These are phyloP conservation scores for Drosophila ezoana DNA, from an alignment of 2,888 invertebrate species.

Conservation along the genomic window DNA sequence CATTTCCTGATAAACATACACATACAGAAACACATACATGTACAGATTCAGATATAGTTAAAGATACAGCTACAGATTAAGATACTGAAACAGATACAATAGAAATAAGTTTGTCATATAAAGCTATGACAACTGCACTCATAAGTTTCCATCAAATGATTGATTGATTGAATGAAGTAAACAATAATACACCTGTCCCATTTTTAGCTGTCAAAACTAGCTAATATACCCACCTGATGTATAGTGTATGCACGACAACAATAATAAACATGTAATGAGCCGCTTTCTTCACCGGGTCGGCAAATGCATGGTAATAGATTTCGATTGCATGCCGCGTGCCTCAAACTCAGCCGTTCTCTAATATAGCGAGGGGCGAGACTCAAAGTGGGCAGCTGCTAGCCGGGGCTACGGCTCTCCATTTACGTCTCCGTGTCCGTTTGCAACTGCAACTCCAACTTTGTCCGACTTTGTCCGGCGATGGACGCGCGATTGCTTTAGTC, in stretches of 20 bases:
- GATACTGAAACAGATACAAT: neutral
- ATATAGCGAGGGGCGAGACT: neutral
- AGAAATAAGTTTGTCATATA: no score
- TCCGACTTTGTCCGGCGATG: slow-evolving; percentile 34
- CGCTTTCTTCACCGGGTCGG: slow-evolving; percentile 73
- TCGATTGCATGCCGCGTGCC: slow-evolving; percentile 75
- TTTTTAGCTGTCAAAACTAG: neutral
- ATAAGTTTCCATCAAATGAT: neutral
- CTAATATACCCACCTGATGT: neutral
- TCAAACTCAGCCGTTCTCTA: slow-evolving; percentile 13
- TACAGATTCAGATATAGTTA: neutral
- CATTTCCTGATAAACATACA: neutral
- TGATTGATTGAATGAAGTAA: neutral
- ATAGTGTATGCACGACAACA: slow-evolving; percentile 42
- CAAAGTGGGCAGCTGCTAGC: slow-evolving; percentile 5
- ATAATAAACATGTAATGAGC: slow-evolving; percentile 76
- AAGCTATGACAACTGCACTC: no score
- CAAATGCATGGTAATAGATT: slow-evolving; percentile 76
- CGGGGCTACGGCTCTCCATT: neutral
- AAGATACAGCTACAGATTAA: no score
- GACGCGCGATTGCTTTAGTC: slow-evolving; percentile 78
- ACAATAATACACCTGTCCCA: neutral
- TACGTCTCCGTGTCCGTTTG: neutral
- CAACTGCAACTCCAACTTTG: slow-evolving; percentile 4
- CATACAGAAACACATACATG: neutral